Conservation (phyloP, 2,797 vertebrate species). For the Acipenser oxyrinchus region DNA sequence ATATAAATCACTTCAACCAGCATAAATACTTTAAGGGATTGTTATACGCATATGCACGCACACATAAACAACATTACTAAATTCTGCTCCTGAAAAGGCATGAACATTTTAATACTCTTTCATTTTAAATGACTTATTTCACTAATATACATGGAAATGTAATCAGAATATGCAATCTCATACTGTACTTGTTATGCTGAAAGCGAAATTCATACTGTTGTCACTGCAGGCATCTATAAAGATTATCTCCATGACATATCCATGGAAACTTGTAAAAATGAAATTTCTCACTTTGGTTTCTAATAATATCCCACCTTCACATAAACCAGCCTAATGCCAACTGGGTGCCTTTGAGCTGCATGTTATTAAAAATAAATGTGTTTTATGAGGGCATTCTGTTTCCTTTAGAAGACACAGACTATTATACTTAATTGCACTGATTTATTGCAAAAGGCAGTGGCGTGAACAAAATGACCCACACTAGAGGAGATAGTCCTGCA, state of each 20-base stretch:
- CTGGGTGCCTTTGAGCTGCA: not conserved
- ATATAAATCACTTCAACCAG: too few species aligned
- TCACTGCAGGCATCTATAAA: not conserved
- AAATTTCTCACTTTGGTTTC: not conserved
- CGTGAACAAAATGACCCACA: too few species aligned
- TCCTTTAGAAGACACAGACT: too few species aligned
- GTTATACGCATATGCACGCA: too few species aligned
- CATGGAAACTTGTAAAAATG: slow-evolving; percentile 2
- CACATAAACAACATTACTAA: too few species aligned
- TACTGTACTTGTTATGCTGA: not conserved
- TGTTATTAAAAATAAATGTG: not conserved
- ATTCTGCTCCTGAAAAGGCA: too few species aligned
- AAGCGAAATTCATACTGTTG: not conserved
- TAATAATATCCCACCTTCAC: not conserved
- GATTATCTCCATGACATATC: slow-evolving; percentile 1
- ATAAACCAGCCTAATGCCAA: not conserved
- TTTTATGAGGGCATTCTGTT: too few species aligned
- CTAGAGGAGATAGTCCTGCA: too few species aligned
- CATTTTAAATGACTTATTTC: not conserved
- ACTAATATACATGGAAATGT: not conserved
- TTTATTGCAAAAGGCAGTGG: too few species aligned
- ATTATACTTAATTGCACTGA: too few species aligned
- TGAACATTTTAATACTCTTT: not conserved
- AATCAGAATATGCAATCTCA: not conserved
- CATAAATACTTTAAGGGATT: too few species aligned